These are phyloP conservation scores for Buphagus erythrorhynchus DNA, from an alignment of 2,797 vertebrate species.

Conservation along the genomic window DNA sequence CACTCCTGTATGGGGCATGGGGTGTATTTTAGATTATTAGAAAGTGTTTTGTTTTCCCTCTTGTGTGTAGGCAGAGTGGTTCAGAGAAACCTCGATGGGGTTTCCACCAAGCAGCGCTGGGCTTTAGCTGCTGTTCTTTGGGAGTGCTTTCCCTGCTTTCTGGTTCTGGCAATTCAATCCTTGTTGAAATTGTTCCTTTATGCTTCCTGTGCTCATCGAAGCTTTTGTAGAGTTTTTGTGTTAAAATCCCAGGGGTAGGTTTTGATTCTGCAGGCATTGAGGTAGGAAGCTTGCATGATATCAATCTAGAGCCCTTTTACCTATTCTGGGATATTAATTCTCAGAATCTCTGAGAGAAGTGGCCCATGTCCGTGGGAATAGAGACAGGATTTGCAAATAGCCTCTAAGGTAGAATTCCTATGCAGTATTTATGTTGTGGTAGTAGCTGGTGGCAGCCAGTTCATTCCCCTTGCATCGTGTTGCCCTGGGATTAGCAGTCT, in stretches of 20 bases:
- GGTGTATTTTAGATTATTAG: not conserved
- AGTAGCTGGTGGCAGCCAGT: not conserved
- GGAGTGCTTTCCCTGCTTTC: not conserved
- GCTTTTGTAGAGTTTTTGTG: not conserved
- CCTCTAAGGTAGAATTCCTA: not conserved
- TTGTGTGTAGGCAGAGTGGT: not conserved
- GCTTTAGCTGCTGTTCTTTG: not conserved
- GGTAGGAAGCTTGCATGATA: not conserved
- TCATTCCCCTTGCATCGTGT: not conserved
- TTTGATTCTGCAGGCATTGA: not conserved
- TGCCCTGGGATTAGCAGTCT: not conserved
- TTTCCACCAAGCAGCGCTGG: not conserved
- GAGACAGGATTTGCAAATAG: not conserved
- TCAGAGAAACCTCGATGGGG: not conserved
- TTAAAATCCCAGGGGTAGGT: not conserved
- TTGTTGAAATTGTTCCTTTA: not conserved
- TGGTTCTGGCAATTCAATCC: not conserved
- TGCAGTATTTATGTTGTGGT: not conserved
- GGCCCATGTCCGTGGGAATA: rapidly evolving
- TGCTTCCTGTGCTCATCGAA: not conserved
- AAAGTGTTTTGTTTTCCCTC: not conserved
- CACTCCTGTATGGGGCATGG: not conserved
- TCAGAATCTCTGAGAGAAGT: not conserved
- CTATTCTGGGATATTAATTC: not conserved
- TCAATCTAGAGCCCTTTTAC: not conserved